These are phyloP conservation scores for Cyphomyrus plagiostoma DNA, from an alignment of 2,113 vertebrate species.

Conservation along the genomic window DNA sequence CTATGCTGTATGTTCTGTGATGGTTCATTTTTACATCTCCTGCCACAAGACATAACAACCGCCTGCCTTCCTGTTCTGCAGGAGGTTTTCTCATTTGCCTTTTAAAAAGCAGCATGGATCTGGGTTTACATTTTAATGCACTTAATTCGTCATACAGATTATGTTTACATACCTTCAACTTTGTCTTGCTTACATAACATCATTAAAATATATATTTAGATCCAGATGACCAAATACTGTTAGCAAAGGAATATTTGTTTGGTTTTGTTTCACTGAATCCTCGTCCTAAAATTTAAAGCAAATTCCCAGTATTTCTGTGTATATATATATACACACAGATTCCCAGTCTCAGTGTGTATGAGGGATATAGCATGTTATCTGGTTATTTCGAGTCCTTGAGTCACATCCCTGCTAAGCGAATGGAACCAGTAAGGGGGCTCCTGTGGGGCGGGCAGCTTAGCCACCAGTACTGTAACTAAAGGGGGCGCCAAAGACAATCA, in stretches of 20 bases:
- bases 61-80: not conserved
- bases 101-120: not conserved
- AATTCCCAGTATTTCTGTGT: not conserved
- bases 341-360: not conserved
- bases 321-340: not conserved
- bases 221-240: not conserved
- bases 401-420: not conserved
- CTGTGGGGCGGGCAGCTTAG: conserved; percentile 71
- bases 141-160: not conserved
- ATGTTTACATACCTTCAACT: not conserved
- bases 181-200: not conserved
- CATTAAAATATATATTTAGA: not conserved
- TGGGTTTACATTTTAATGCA: not conserved
- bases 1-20: not conserved
- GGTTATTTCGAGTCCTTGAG: not conserved
- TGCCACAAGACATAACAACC: not conserved
- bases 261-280: not conserved
- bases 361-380: not conserved
- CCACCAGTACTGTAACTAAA: conserved; percentile 61
- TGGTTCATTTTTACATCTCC: not conserved
- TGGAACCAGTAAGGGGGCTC: conserved; percentile 46
- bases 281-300: not conserved
- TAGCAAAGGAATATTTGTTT: not conserved
- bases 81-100: not conserved
- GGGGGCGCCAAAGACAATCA: conserved; percentile 88